Conservation (phyloP, 2,797 vertebrate species). For the Phrynocephalus forsythii region DNA sequence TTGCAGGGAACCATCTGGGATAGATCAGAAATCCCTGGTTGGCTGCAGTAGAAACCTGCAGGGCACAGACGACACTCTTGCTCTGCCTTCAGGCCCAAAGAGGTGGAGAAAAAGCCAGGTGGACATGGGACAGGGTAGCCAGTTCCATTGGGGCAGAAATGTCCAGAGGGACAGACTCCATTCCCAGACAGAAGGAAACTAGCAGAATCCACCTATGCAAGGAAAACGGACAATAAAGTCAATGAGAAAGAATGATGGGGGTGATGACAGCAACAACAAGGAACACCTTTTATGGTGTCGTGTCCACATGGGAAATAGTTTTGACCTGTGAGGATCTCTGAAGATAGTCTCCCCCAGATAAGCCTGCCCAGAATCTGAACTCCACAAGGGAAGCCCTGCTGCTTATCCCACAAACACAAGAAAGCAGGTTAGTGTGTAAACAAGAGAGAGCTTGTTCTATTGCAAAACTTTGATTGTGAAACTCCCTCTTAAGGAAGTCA, state of each 20-base stretch:
- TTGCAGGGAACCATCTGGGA: constrained; percentile 81
- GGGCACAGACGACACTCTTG: constrained; percentile 87
- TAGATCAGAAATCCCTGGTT: constrained; percentile 77
- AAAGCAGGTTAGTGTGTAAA: too few species aligned
- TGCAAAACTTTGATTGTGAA: too few species aligned
- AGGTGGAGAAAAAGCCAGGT: constrained; percentile 83
- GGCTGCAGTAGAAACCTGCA: constrained; percentile 84
- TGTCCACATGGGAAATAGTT: neutral
- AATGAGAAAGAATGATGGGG: neutral
- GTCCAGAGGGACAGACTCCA: constrained; percentile 85
- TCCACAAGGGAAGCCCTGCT: too few species aligned
- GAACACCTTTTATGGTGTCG: too few species aligned
- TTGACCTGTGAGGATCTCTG: neutral
- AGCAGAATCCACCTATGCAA: constrained; percentile 78
- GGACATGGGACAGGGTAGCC: constrained; percentile 85
- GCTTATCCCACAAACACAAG: too few species aligned
- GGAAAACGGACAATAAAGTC: neutral
- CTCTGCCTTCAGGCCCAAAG: constrained; percentile 77
- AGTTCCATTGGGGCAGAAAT: constrained; percentile 88
- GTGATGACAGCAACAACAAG: too few species aligned
- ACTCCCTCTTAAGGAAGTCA: too few species aligned
- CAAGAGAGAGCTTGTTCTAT: too few species aligned
- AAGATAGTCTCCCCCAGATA: too few species aligned
- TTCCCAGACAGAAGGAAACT: constrained; percentile 67
- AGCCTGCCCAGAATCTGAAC: neutral